Evolutionary conservation across 1,140 invertebrate species (phyloP).

Genomic region (Diploscapter pachys): DNA sequence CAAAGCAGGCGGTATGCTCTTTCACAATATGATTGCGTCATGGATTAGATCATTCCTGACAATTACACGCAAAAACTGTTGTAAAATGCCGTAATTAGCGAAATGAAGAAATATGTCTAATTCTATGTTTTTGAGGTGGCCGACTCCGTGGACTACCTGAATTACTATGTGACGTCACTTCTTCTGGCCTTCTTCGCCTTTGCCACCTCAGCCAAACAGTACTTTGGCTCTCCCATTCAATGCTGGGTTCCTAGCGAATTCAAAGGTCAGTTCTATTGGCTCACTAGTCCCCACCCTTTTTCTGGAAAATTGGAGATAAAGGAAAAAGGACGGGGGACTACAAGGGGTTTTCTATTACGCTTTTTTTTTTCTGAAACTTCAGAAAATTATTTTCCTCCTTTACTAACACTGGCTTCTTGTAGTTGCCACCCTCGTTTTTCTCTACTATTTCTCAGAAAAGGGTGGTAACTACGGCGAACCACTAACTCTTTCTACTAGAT

Average conservation of each 20-base stretch:
- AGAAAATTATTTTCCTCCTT: no score
- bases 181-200: slow-evolving; percentile 50
- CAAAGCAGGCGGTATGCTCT: slow-evolving; percentile 1
- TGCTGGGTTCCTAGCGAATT: slow-evolving; percentile 57
- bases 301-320: background rate
- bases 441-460: no score
- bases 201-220: slow-evolving; percentile 54
- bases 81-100: no score
- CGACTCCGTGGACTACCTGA: slow-evolving; percentile 54
- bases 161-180: slow-evolving; percentile 56
- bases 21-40: background rate
- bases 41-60: background rate
- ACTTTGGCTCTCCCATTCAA: slow-evolving; percentile 56
- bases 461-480: no score
- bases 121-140: slow-evolving; percentile 38
- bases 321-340: background rate
- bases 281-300: no score
- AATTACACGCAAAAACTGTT: no score
- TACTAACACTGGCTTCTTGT: no score
- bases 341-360: no score
- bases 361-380: no score
- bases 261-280: slow-evolving; percentile 30
- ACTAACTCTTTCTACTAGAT: no score
- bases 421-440: no score
- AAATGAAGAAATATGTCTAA: background rate